Base-by-base conservation (phyloP, 2,797 vertebrate genomes). In the Alosa sapidissima region DNA sequence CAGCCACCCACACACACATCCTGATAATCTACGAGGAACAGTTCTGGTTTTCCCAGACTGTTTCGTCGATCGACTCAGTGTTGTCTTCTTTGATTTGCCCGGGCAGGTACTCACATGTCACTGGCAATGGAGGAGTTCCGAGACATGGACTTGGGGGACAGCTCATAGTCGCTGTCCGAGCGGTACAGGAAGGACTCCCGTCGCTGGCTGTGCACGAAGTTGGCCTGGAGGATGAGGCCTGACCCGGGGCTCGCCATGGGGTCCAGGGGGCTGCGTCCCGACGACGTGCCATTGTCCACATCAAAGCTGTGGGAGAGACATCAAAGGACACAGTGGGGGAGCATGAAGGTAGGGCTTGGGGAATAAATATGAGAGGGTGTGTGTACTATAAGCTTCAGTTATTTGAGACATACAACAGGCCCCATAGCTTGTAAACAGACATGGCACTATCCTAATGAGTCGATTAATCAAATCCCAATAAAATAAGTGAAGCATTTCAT, bases 81-180 rank as follows among this genome's bases (percentile, higher is more conserved):
- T 14, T 14, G 13, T 14, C 16, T 9, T 24, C n/a, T 9, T 10
- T 62, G n/a, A 21, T 1, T 62, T 62, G 19, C 21, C 58, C 7
- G 48, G 62, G 41, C 82, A 45, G 81, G 81, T 28, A 93, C 98
- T 99, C 92, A 99, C 98, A 99, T 99, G 92, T 99, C 98, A 93
- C 98, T 99, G 92, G 98, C 98, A 87, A 99, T 99, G 93, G 98
- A 99, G 95, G 98, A 99, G 95, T 99, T 99, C 87, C 98, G 95
- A 89, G 98, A 99, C 97, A 99, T 99, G 81, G 98, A 99, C 93
- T 99, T 99, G 87, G 98, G 98, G 65, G 98, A 99, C 87, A 99
- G 97, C 93, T 99, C 98, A 92, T 99, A 99, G 93, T 99, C 98
- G 0, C 98, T 99, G 95, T 99, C 98, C 0, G 98, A 99, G 85